Evolutionary conservation across 92 coral and sea anemone genomes (phyloP).

Genomic region (Porites cylindrica): DNA sequence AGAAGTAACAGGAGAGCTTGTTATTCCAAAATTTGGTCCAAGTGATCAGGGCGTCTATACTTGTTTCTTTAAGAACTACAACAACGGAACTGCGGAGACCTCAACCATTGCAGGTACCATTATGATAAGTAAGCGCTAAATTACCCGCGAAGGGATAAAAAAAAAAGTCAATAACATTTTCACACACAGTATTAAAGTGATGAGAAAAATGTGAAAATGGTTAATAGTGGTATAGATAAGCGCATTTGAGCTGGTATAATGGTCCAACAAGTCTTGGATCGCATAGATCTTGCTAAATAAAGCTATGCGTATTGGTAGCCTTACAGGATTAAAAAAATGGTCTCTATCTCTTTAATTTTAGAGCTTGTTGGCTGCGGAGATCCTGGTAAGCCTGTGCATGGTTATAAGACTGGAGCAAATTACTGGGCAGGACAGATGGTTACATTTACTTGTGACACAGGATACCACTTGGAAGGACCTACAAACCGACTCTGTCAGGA

Average conservation of each 20-base stretch:
- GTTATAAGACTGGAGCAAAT: constrained; percentile 70
- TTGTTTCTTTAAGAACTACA: constrained; percentile 81
- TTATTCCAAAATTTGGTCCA: constrained; percentile 59
- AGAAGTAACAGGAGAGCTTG: constrained; percentile 64
- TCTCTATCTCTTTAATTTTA: background rate
- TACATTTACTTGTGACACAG: constrained; percentile 79
- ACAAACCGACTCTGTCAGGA: constrained; percentile 72
- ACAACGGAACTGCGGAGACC: constrained; percentile 81
- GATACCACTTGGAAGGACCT: constrained; percentile 83
- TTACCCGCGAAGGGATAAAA: too few species aligned
- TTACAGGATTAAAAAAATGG: background rate
- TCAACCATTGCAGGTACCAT: constrained; percentile 65
- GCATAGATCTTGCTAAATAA: too few species aligned
- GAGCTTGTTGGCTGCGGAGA: constrained; percentile 84
- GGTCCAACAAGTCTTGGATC: too few species aligned
- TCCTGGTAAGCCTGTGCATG: constrained; percentile 75
- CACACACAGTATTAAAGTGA: too few species aligned
- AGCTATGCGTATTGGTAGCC: too few species aligned
- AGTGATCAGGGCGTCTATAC: constrained; percentile 77
- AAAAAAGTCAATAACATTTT: too few species aligned
- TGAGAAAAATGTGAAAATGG: too few species aligned
- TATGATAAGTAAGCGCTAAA: background rate
- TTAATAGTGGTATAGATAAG: too few species aligned
- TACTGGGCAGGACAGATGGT: constrained; percentile 88
- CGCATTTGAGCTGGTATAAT: too few species aligned